Percentiles rank a stretch among this genome's conserved stretches.
These are phyloP conservation scores for Perccottus glenii DNA, from an alignment of 2,113 vertebrate genomes.

Conservation along the genomic window DNA sequence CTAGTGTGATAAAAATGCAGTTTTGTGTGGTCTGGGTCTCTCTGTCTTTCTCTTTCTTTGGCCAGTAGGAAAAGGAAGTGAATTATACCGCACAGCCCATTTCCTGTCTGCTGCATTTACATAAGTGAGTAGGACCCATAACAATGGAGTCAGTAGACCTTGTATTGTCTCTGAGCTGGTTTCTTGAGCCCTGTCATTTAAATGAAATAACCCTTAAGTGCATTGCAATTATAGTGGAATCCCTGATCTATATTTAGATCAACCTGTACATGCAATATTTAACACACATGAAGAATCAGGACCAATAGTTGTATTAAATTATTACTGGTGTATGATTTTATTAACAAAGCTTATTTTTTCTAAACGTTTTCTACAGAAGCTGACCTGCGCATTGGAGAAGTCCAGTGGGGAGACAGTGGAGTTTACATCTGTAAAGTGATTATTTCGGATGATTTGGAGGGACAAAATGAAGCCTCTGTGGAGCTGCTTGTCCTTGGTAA, in stretches of 20 bases:
- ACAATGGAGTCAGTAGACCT: slow-evolving; percentile 27
- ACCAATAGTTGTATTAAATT: too few relatives aligned
- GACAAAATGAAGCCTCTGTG: slow-evolving; percentile 68
- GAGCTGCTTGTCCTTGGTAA: slow-evolving; percentile 75
- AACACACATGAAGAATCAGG: neutral
- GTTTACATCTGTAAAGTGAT: slow-evolving; percentile 75
- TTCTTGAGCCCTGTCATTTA: neutral
- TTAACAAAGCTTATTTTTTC: neutral
- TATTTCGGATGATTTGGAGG: slow-evolving; percentile 72
- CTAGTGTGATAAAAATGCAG: too few relatives aligned
- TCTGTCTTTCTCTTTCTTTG: slow-evolving; percentile 35
- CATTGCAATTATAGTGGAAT: neutral
- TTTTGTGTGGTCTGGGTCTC: neutral
- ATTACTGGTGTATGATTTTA: too few relatives aligned
- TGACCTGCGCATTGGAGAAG: slow-evolving; percentile 68
- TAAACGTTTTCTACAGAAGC: slow-evolving; percentile 47
- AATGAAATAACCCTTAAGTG: neutral
- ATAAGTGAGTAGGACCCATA: slow-evolving; percentile 20
- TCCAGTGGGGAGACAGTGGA: slow-evolving; percentile 75
- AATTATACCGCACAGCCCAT: slow-evolving; percentile 36
- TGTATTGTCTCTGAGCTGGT: slow-evolving; percentile 18
- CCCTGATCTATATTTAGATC: neutral
- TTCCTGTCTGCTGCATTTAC: slow-evolving; percentile 60
- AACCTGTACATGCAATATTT: neutral
- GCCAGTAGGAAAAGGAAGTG: slow-evolving; percentile 66